Evolutionary conservation across 2,888 invertebrate genomes (phyloP).

Genomic region (Clanis bilineata): DNA sequence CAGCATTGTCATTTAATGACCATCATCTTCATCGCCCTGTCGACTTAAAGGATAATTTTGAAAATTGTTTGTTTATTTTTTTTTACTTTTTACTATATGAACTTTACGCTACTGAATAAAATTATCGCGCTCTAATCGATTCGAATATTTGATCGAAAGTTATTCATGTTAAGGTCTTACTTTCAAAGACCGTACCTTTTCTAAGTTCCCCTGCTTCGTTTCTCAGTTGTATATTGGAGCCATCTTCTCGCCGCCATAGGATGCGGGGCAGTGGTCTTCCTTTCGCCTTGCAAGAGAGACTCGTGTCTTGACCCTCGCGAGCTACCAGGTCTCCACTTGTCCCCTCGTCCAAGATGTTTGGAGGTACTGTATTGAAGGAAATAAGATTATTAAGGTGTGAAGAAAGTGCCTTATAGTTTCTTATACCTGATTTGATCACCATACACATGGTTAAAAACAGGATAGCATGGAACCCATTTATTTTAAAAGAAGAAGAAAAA

Average conservation of each 20-base stretch:
- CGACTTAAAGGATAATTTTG: no score
- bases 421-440: no score
- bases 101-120: no score
- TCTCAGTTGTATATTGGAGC: conserved; percentile 78
- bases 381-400: not conserved
- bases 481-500: no score
- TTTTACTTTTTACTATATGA: no score
- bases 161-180: not conserved
- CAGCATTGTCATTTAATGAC: no score
- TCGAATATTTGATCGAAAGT: not conserved
- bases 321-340: conserved; percentile 89
- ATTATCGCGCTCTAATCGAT: no score
- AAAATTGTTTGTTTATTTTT: no score
- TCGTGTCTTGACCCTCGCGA: conserved; percentile 88
- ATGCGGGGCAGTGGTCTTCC: conserved; percentile 88
- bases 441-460: no score
- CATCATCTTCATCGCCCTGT: no score
- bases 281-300: conserved; percentile 87
- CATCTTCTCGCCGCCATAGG: conserved; percentile 84
- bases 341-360: conserved; percentile 89
- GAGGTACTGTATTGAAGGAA: conserved; percentile 84
- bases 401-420: no score
- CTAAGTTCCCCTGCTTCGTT: conserved; percentile 67
- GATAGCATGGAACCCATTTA: no score
- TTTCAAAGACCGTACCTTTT: conserved; percentile 54